These are phyloP conservation scores for Quiscalus mexicanus DNA, from an alignment of 2,113 vertebrate species.

Conservation along the genomic window DNA sequence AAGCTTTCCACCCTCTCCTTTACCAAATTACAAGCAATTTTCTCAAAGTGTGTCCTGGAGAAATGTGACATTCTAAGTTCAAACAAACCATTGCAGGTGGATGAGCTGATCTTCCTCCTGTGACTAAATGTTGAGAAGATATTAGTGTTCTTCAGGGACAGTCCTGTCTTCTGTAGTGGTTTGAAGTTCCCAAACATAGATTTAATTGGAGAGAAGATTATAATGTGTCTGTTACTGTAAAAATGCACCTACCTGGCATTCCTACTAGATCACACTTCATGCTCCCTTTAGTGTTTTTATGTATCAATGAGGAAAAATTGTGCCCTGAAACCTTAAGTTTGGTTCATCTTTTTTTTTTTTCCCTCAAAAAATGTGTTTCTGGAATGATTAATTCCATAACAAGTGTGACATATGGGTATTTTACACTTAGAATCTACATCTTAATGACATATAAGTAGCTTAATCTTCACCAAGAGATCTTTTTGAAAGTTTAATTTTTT, in stretches of 20 bases:
- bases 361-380: not conserved
- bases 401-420: not conserved
- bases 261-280: not conserved
- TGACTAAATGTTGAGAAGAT: not conserved
- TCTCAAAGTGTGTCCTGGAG: not conserved
- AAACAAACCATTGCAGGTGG: not conserved
- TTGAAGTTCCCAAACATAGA: not conserved
- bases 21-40: not conserved
- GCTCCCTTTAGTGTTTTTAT: not conserved
- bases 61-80: not conserved
- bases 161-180: not conserved
- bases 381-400: not conserved
- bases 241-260: not conserved
- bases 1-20: not conserved
- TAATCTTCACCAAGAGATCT: not conserved
- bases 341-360: not conserved
- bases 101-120: not conserved
- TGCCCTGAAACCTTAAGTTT: not conserved
- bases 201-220: not conserved
- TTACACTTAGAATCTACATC: not conserved
- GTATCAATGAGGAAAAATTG: not conserved
- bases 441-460: not conserved
- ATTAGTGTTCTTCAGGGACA: not conserved
- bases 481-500: not conserved
- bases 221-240: not conserved